These are phyloP conservation scores for Pyxicephalus adspersus DNA, from an alignment of 2,113 vertebrate species.

Conservation along the genomic window DNA sequence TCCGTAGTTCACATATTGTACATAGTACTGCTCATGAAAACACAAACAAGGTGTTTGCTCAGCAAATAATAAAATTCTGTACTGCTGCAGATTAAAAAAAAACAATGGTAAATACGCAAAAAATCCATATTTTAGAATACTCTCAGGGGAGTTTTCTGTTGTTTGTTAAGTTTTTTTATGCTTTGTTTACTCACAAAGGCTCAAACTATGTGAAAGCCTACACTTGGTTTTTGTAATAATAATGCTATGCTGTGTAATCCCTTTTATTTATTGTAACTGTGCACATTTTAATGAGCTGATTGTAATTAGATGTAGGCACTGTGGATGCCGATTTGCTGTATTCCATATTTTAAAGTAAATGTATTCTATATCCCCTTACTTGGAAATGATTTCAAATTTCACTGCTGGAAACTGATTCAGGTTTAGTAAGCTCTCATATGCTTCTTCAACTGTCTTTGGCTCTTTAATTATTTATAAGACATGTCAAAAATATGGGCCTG, in stretches of 20 bases:
- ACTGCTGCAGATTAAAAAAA: not conserved
- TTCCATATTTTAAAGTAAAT: not conserved
- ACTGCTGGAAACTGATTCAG: slow-evolving; percentile 22
- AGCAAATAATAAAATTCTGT: not conserved
- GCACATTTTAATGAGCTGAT: not conserved
- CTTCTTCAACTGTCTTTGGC: slow-evolving; percentile 44
- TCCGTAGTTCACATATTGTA: too few species aligned
- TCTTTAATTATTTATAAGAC: slow-evolving; percentile 52
- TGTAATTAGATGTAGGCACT: not conserved
- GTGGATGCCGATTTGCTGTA: slow-evolving; percentile 3
- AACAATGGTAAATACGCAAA: slow-evolving; percentile 2
- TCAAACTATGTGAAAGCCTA: not conserved
- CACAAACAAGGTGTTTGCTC: slow-evolving; percentile 22
- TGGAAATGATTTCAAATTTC: slow-evolving; percentile 34
- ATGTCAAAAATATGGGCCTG: slow-evolving; percentile 53
- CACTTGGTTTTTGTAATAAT: not conserved
- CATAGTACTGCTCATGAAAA: not conserved
- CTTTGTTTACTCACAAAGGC: slow-evolving; percentile 13
- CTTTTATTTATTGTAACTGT: not conserved
- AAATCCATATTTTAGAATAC: slow-evolving; percentile 24
- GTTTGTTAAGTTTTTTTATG: slow-evolving; percentile 7
- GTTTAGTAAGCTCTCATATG: slow-evolving; percentile 50
- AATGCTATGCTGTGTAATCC: not conserved
- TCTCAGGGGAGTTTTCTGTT: slow-evolving; percentile 21
- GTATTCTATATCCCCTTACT: slow-evolving; percentile 1